phyloP scores from a whole-genome alignment of 1,140 invertebrate species.

The Plectrocnemia conspersa region DNA sequence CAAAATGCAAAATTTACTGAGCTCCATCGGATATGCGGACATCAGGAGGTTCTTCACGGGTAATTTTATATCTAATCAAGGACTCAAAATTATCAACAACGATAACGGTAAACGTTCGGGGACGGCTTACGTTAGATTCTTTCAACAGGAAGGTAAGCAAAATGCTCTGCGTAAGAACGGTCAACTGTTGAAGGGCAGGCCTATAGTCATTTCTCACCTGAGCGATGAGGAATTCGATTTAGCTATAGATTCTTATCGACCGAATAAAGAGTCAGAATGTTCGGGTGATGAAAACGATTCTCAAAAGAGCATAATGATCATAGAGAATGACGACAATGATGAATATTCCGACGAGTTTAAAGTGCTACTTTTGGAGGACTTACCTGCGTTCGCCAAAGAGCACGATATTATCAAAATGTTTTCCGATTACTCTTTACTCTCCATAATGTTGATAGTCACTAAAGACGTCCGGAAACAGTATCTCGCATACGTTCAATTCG shows the following conservation, averaged over 20 bases:
- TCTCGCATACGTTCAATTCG: slow-evolving; percentile 71
- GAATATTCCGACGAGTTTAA: slow-evolving; percentile 41
- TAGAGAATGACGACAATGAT: slow-evolving; percentile 24
- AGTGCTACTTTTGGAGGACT: slow-evolving; percentile 61
- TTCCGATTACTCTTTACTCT: slow-evolving; percentile 64
- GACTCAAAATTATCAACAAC: slow-evolving; percentile 81
- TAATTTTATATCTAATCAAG: slow-evolving; percentile 72
- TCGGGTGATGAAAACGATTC: slow-evolving; percentile 31
- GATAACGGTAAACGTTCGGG: slow-evolving; percentile 72
- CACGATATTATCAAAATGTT: slow-evolving; percentile 74
- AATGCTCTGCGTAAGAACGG: slow-evolving; percentile 62
- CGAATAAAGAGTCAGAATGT: slow-evolving; percentile 34
- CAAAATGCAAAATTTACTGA: slow-evolving; percentile 64
- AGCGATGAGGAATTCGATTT: slow-evolving; percentile 62
- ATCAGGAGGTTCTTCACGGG: slow-evolving; percentile 75
- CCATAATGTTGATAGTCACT: slow-evolving; percentile 61
- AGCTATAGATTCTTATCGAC: slow-evolving; percentile 59
- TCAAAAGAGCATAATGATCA: slow-evolving; percentile 29
- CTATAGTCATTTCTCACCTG: slow-evolving; percentile 57
- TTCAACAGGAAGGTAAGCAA: slow-evolving; percentile 60
- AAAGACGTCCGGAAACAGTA: slow-evolving; percentile 53
- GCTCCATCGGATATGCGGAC: slow-evolving; percentile 68
- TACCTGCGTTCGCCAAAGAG: slow-evolving; percentile 71
- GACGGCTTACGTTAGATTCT: slow-evolving; percentile 75
- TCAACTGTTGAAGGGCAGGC: slow-evolving; percentile 56